Percentiles rank a stretch among this genome's conserved stretches.
These are phyloP conservation scores for Mechanitis messenoides DNA, from an alignment of 2,888 invertebrate species.

Conservation along the genomic window DNA sequence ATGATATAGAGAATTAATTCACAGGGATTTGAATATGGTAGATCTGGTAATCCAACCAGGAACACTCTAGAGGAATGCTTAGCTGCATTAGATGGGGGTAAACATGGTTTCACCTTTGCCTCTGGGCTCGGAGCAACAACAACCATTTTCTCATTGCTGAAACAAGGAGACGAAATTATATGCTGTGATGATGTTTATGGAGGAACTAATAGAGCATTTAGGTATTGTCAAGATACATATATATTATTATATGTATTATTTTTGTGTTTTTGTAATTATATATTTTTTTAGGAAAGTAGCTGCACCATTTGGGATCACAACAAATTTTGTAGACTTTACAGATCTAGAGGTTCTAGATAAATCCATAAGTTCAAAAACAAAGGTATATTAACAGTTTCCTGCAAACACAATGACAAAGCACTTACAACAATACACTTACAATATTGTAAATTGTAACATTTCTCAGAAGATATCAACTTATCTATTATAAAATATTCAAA, in stretches of 20 bases:
- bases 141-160: constrained; percentile 84
- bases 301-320: constrained; percentile 82
- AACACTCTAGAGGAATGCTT: constrained; percentile 91
- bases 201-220: constrained; percentile 87
- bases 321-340: constrained; percentile 87
- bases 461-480: background rate
- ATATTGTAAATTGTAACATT: background rate
- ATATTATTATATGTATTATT: background rate
- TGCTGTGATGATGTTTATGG: constrained; percentile 96
- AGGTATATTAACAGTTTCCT: constrained; percentile 71
- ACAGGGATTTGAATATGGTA: constrained; percentile 92
- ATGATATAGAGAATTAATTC: constrained; percentile 25
- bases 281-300: constrained; percentile 74
- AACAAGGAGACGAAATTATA: constrained; percentile 91
- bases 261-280: background rate
- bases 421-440: background rate
- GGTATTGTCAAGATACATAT: constrained; percentile 46
- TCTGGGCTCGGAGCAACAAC: constrained; percentile 94
- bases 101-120: constrained; percentile 88
- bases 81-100: constrained; percentile 92
- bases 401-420: constrained; percentile 13
- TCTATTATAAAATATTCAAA: constrained; percentile 19
- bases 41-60: constrained; percentile 96
- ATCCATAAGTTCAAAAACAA: constrained; percentile 88
- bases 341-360: constrained; percentile 79